Base-by-base conservation (phyloP, 2,113 vertebrate species). In the Verasper variegatus region DNA sequence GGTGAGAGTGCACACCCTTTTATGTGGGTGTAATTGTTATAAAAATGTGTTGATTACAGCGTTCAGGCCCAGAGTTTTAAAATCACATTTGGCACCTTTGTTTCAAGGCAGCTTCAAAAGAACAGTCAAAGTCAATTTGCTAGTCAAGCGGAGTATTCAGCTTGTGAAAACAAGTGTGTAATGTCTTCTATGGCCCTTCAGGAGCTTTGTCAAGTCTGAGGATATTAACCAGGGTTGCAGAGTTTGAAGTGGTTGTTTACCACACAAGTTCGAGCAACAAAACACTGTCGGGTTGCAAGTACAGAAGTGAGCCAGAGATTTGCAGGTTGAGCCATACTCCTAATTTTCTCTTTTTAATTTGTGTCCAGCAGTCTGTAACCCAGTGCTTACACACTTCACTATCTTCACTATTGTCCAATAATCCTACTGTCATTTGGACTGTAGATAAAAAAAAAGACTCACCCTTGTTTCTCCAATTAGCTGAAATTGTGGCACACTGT, bases 1-100 rank as follows among this genome's bases (percentile, higher is more conserved):
- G 45, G 60, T 35, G 23, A 57, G 27, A 20, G 40, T 45, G 35
- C 42, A 20, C 42, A 45, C 2, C 71, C 23, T 56, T 73, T 57
- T 14, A 68, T 57, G 62, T 49, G 23, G 58, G 21, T 49, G 59
- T 56, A 51, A 64, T 78, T 17, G 10, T n/a, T 11, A 5, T 17
- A n/a, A n/a, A 57, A 27, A 58, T 11, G 6, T 71, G 21, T 17
- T 51, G 55, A 55, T 54, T 49, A 0, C 20, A 45, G 31, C 17
- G 35, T 63, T 8, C 5, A 13, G 40, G 37, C n/a, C 3, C 17
- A 0, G 35, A 5, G 17, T 70, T 71, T 59, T 31, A 47, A 37
- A 62, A 54, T 3, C 31, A 54, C 37, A 42, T 40, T n/a, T 42
- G 35, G 24, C 31, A 35, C 35, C 24, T 52, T 35, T 24, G 59